A percentile compares a stretch with the other conserved stretches of the same genome.
phyloP scores from a whole-genome alignment of 2,113 vertebrate genomes.

The Mastomys natalensis region DNA sequence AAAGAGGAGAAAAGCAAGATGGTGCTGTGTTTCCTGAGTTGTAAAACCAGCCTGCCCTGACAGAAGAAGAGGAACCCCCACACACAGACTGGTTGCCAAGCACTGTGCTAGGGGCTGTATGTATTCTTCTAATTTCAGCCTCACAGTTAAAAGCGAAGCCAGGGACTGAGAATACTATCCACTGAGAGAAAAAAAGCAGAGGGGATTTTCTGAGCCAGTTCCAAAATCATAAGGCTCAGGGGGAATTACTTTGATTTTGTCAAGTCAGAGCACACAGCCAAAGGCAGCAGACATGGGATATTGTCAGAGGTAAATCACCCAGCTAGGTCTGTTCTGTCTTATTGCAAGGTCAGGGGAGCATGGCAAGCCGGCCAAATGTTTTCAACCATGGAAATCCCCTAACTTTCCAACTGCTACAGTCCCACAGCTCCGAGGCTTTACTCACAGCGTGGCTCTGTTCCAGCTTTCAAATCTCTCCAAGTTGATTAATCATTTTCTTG shows the following conservation, averaged over 20 bases:
- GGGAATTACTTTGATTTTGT: slow-evolving; percentile 78
- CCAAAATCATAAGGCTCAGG: slow-evolving; percentile 69
- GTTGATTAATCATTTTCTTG: slow-evolving; percentile 85
- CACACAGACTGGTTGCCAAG: not conserved
- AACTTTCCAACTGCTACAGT: slow-evolving; percentile 74
- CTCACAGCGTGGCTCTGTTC: slow-evolving; percentile 74
- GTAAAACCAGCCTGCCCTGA: not conserved
- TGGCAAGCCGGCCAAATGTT: slow-evolving; percentile 69
- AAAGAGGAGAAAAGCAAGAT: slow-evolving; percentile 3
- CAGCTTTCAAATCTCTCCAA: slow-evolving; percentile 80
- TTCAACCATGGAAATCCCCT: slow-evolving; percentile 81
- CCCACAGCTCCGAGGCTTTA: slow-evolving; percentile 75
- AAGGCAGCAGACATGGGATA: slow-evolving; percentile 71
- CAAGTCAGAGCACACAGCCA: slow-evolving; percentile 72
- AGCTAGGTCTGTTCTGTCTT: slow-evolving; percentile 59
- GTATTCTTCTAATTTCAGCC: slow-evolving; percentile 51
- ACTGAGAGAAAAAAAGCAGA: slow-evolving; percentile 59
- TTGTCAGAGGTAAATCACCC: slow-evolving; percentile 78
- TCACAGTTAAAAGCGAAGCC: slow-evolving; percentile 56
- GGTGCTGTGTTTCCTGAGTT: not conserved
- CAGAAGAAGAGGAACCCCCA: not conserved
- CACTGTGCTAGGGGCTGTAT: not conserved
- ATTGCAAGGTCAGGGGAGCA: slow-evolving; percentile 68
- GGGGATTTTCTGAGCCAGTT: slow-evolving; percentile 70
- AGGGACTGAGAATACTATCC: slow-evolving; percentile 55